Evolutionary conservation across 30 jellyfish, hydroid and myxozoan genomes (phyloP).

Genomic region (Cassiopea andromeda): DNA sequence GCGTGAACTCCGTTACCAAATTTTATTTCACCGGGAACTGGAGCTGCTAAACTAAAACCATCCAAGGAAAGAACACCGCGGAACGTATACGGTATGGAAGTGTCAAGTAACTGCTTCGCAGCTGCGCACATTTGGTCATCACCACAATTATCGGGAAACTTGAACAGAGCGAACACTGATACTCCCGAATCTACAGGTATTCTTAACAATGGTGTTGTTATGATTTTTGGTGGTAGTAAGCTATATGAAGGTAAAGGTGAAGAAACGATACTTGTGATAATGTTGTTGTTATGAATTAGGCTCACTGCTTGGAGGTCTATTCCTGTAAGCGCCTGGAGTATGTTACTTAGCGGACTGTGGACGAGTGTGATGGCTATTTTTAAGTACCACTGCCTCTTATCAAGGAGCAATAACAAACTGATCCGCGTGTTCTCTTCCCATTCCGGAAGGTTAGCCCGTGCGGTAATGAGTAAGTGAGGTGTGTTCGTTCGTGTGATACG

Average conservation of each 20-base stretch:
- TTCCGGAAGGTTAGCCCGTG: constrained; percentile 85
- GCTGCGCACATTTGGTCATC: constrained; percentile 93
- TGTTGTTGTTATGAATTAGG: constrained; percentile 90
- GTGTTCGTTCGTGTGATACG: constrained; percentile 87
- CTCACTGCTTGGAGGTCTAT: constrained; percentile 73
- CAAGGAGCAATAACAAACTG: constrained; percentile 75
- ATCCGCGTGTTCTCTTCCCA: constrained; percentile 89
- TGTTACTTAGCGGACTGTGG: constrained; percentile 92
- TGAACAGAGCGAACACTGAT: constrained; percentile 78
- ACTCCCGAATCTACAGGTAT: constrained; percentile 88
- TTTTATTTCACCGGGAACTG: constrained; percentile 53
- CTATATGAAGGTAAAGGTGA: constrained; percentile 89
- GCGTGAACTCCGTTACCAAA: constrained; percentile 79
- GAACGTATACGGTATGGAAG: constrained; percentile 73
- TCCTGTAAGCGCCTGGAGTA: constrained; percentile 97
- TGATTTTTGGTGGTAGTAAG: constrained; percentile 92
- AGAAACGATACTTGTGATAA: constrained; percentile 86
- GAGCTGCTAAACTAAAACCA: constrained; percentile 81
- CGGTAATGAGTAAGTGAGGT: constrained; percentile 92
- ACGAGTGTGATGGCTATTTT: constrained; percentile 86
- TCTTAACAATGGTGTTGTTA: constrained; percentile 94
- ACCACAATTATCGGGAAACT: constrained; percentile 98
- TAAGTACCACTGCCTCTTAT: constrained; percentile 79
- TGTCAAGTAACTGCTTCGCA: constrained; percentile 69
- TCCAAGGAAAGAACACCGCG: constrained; percentile 83